A percentile compares a stretch with the other conserved stretches of the same genome.
Evolutionary conservation across 2,113 vertebrate genomes (phyloP).

Genomic region (Cyanistes caeruleus): DNA sequence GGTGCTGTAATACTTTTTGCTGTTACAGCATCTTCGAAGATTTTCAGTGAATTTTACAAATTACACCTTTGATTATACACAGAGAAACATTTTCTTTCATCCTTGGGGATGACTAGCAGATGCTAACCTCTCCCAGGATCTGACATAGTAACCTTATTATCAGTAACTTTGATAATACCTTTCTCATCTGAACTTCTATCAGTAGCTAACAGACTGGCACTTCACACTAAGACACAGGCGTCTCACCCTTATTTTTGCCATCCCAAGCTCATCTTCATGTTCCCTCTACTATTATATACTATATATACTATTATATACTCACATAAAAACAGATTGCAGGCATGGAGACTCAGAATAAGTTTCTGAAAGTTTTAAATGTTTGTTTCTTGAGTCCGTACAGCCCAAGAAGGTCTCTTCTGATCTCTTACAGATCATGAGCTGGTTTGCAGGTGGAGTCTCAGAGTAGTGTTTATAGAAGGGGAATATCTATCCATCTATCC

Average conservation of each 20-base stretch:
- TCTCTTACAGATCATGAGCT: neutral
- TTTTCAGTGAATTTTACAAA: neutral
- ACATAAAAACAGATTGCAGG: neutral
- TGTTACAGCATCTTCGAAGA: neutral
- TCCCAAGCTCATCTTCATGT: neutral
- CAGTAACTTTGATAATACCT: neutral
- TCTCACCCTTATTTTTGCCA: neutral
- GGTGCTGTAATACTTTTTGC: neutral
- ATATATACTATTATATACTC: neutral
- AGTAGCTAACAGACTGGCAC: neutral
- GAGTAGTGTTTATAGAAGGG: neutral
- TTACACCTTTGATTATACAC: neutral
- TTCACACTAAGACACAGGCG: neutral
- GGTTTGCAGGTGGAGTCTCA: neutral
- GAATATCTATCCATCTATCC: neutral
- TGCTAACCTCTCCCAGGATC: neutral
- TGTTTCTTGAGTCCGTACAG: neutral
- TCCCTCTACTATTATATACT: neutral
- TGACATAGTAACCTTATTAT: neutral
- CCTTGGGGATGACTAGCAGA: neutral
- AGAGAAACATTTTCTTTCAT: neutral
- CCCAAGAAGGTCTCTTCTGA: neutral
- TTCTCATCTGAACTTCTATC: constrained; percentile 7
- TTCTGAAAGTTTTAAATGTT: neutral
- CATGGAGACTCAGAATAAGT: neutral